Evolutionary conservation across 2,797 vertebrate genomes (phyloP).

Genomic region (Tokudaia muenninki): DNA sequence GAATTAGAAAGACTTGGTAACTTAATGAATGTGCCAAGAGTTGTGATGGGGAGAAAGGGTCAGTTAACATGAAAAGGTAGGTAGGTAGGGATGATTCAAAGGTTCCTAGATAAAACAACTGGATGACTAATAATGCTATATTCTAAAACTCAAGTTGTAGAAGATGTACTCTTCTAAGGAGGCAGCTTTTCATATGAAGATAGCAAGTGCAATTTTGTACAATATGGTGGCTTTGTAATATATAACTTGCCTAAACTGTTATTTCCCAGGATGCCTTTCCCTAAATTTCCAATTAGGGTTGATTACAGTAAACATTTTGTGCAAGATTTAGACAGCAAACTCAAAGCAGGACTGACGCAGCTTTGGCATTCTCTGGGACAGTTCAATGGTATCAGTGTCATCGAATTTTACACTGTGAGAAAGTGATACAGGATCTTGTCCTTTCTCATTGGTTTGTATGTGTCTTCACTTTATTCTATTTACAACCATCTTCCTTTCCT

Average conservation of each 20-base stretch:
- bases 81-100: not conserved
- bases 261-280: conserved; percentile 18
- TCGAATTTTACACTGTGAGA: not conserved
- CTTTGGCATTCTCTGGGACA: not conserved
- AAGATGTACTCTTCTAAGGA: not conserved
- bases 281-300: conserved; percentile 1
- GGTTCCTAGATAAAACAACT: conserved; percentile 9
- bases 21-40: not conserved
- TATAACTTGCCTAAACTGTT: not conserved
- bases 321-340: not conserved
- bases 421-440: not conserved
- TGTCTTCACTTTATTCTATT: not conserved
- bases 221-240: not conserved
- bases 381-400: not conserved
- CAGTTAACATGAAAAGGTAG: not conserved
- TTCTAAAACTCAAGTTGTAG: not conserved
- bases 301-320: not conserved
- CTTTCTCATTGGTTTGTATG: not conserved
- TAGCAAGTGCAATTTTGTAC: conserved; percentile 14
- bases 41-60: not conserved
- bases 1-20: conserved; percentile 32
- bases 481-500: conserved; percentile 31
- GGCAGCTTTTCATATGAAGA: not conserved
- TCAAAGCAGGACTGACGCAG: not conserved
- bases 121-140: not conserved